Conservation (phyloP, 2,797 vertebrate species). For the Eospalax fontanierii region DNA sequence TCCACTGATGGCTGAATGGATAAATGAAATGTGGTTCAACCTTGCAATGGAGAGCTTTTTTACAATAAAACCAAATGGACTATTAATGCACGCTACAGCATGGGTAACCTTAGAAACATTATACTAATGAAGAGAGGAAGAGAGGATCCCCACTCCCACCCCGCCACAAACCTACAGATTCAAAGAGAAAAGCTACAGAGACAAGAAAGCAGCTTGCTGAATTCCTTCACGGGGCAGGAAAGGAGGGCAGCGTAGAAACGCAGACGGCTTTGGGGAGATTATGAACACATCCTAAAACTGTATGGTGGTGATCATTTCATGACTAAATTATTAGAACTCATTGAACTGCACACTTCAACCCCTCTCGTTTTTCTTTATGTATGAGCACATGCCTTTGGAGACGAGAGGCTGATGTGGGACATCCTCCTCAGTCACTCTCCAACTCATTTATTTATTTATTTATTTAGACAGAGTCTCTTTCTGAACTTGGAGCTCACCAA, state of each 20-base stretch:
- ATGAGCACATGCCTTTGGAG: too few species aligned
- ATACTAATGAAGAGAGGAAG: conserved; percentile 5
- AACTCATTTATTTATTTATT: too few species aligned
- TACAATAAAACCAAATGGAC: not conserved
- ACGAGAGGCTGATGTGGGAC: too few species aligned
- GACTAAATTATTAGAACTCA: not conserved
- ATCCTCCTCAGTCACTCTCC: too few species aligned
- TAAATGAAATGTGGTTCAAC: not conserved
- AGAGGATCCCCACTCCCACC: not conserved
- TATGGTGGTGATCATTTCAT: not conserved
- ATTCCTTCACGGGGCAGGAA: not conserved
- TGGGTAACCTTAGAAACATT: not conserved
- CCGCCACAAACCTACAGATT: too few species aligned
- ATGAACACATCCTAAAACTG: not conserved
- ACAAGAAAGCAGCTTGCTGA: not conserved
- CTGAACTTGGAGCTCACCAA: too few species aligned
- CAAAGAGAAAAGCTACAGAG: not conserved
- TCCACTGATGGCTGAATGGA: not conserved
- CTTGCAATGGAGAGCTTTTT: not conserved
- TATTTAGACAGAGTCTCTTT: too few species aligned
- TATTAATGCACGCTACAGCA: too few species aligned
- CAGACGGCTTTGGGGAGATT: not conserved
- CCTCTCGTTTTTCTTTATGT: too few species aligned
- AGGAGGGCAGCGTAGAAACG: not conserved
- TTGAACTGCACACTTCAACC: not conserved